Conservation (phyloP, 2,113 vertebrate genomes). For the Triplophysa siluroides region DNA sequence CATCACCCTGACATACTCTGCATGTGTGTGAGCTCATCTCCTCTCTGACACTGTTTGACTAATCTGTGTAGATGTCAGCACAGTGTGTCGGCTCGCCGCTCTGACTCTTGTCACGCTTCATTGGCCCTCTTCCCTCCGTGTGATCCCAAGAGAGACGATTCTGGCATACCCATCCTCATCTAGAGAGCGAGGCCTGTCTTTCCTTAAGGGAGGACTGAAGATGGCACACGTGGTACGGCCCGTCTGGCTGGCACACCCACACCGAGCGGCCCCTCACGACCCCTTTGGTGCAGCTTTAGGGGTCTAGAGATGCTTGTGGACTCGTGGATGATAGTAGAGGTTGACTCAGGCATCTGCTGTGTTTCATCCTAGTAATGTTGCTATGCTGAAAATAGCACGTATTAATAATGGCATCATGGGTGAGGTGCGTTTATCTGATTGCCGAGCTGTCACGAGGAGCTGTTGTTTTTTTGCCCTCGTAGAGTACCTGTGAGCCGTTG, state of each 20-base stretch:
- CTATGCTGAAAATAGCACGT: constrained; percentile 31
- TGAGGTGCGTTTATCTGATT: constrained; percentile 1
- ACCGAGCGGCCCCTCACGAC: not conserved
- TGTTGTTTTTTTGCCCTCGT: not conserved
- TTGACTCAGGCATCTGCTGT: not conserved
- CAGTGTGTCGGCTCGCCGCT: constrained; percentile 23
- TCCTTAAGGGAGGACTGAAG: constrained; percentile 2
- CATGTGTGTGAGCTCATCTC: constrained; percentile 23
- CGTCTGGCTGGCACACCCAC: not conserved
- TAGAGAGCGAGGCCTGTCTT: constrained; percentile 22
- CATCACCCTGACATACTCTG: no score
- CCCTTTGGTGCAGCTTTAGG: constrained; percentile 16
- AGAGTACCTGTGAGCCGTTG: constrained; percentile 1
- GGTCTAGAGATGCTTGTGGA: not conserved
- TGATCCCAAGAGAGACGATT: not conserved
- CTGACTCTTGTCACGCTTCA: constrained; percentile 40
- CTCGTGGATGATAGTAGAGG: constrained; percentile 1
- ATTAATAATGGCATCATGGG: not conserved
- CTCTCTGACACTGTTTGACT: constrained; percentile 2
- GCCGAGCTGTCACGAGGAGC: not conserved
- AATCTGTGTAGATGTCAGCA: constrained; percentile 23
- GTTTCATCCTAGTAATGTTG: constrained; percentile 10
- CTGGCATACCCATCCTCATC: constrained; percentile 21
- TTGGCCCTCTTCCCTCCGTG: constrained; percentile 29
- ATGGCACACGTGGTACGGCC: not conserved